Percentiles rank a stretch among this genome's conserved stretches.
Evolutionary conservation across 2,888 invertebrate species (phyloP).

Genomic region (Rhimphoctona megacephalus): DNA sequence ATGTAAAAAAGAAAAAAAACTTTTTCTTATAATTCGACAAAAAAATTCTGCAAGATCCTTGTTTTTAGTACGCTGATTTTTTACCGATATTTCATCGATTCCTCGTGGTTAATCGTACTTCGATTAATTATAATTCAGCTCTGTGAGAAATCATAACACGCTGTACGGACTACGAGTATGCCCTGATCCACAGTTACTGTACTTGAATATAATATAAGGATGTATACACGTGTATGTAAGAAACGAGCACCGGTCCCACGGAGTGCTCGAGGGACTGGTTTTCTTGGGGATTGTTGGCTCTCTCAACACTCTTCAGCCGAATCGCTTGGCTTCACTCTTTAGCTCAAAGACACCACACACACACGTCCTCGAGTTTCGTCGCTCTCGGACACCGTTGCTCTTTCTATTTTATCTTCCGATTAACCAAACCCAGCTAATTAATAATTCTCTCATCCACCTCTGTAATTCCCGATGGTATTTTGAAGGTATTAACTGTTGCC

Average conservation of each 20-base stretch:
- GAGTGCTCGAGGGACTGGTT: slow-evolving; percentile 67
- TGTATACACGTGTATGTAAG: background rate
- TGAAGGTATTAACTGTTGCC: background rate
- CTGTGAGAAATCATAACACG: slow-evolving; percentile 51
- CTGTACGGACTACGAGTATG: slow-evolving; percentile 41
- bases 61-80: background rate
- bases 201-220: too few relatives aligned
- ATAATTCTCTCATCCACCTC: slow-evolving; percentile 22
- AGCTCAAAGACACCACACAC: slow-evolving; percentile 42
- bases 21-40: slow-evolving; percentile 6
- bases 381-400: slow-evolving; percentile 10
- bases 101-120: slow-evolving; percentile 51
- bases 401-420: slow-evolving; percentile 32
- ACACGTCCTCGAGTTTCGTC: slow-evolving; percentile 51
- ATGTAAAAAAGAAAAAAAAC: slow-evolving; percentile 20
- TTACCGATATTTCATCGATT: slow-evolving; percentile 35
- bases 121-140: slow-evolving; percentile 59
- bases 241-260: slow-evolving; percentile 61
- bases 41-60: background rate
- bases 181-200: slow-evolving; percentile 2
- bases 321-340: slow-evolving; percentile 44
- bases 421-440: slow-evolving; percentile 6
- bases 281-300: slow-evolving; percentile 46
- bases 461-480: slow-evolving; percentile 2
- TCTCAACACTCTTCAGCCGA: slow-evolving; percentile 53